phyloP scores from a whole-genome alignment of 2,888 invertebrate species.

The Cristatella mucedo region DNA sequence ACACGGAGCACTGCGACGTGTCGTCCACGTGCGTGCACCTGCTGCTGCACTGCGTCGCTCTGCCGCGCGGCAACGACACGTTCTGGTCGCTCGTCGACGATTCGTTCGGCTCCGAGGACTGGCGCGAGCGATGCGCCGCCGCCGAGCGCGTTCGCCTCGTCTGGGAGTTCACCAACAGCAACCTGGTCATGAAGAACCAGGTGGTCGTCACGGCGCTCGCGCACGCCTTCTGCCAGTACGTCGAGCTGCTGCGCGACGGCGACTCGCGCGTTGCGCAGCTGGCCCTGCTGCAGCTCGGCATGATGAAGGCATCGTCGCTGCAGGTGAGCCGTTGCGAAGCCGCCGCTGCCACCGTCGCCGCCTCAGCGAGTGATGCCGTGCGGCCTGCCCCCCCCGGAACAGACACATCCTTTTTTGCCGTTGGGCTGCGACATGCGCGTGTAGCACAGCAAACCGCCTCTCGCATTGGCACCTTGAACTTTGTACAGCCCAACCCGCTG shows the following conservation, averaged over 20 bases:
- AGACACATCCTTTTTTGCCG: too few species aligned
- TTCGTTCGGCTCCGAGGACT: constrained; percentile 75
- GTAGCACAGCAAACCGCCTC: too few species aligned
- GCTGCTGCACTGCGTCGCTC: constrained; percentile 78
- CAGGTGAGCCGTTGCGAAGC: constrained; percentile 53
- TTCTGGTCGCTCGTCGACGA: constrained; percentile 89
- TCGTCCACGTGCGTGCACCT: constrained; percentile 80
- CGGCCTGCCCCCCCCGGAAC: too few species aligned
- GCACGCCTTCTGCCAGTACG: constrained; percentile 87
- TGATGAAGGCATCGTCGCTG: constrained; percentile 73
- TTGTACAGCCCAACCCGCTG: too few species aligned
- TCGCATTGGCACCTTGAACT: too few species aligned
- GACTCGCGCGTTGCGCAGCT: constrained; percentile 87
- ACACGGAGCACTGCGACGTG: constrained; percentile 80
- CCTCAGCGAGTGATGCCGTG: too few species aligned
- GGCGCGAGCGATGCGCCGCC: constrained; percentile 44
- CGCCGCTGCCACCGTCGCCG: too few species aligned
- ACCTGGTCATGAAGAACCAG: constrained; percentile 58
- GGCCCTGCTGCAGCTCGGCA: constrained; percentile 75
- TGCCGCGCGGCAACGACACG: constrained; percentile 81
- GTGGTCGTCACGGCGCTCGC: constrained; percentile 74
- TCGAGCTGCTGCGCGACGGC: constrained; percentile 85
- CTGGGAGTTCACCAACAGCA: constrained; percentile 3
- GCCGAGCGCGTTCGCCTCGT: constrained; percentile 3
- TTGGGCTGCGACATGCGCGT: too few species aligned